Evolutionary conservation across 2,113 vertebrate genomes (phyloP).

Genomic region (Acrocephalus arundinaceus): DNA sequence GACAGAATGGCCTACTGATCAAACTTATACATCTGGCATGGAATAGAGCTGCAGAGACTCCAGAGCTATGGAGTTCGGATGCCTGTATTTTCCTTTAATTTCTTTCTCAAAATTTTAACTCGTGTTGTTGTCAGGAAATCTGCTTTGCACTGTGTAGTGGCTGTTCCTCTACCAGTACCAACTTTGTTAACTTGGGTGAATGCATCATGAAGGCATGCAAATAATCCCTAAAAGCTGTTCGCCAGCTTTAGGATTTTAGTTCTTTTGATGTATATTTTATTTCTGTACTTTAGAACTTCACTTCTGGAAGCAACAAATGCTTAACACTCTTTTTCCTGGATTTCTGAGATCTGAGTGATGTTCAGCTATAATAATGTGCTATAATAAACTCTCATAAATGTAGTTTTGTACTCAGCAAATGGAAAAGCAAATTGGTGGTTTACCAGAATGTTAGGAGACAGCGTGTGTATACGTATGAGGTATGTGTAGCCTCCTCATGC

Average conservation of each 20-base stretch:
- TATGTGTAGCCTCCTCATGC: neutral
- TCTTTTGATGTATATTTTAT: neutral
- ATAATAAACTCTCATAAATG: neutral
- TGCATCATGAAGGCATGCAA: neutral
- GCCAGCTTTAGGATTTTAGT: neutral
- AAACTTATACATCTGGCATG: neutral
- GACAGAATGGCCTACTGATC: neutral
- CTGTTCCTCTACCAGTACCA: neutral
- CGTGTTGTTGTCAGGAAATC: neutral
- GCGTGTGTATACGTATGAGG: rapidly evolving
- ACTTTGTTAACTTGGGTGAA: neutral
- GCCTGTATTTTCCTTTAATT: neutral
- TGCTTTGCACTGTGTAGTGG: neutral
- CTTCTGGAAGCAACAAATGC: neutral
- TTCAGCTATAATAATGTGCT: neutral
- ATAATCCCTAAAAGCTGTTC: neutral
- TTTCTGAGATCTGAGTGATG: neutral
- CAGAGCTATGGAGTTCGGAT: neutral
- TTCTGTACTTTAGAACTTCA: neutral
- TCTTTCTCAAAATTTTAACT: neutral
- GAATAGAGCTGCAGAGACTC: neutral
- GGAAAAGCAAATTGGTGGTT: neutral
- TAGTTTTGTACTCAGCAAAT: neutral
- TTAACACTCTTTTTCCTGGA: neutral
- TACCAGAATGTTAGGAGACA: neutral